phyloP scores from a whole-genome alignment of 1,140 invertebrate genomes.

The Pteromalus puparum region DNA sequence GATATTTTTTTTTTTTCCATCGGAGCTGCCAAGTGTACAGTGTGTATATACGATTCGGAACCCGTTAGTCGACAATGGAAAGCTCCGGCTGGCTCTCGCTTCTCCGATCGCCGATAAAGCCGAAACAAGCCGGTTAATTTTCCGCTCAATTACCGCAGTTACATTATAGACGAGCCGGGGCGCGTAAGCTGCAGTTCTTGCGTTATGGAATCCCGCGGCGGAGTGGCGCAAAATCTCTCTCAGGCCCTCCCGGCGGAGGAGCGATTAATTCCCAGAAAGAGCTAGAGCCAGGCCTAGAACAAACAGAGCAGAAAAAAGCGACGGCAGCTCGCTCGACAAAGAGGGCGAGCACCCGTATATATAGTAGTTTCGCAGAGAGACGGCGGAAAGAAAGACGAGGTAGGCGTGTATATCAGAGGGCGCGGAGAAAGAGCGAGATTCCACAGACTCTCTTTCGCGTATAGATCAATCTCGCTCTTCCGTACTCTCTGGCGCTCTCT shows the following conservation, averaged over 20 bases:
- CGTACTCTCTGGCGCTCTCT: background rate
- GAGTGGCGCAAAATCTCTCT: constrained; percentile 18
- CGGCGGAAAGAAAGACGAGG: constrained; percentile 9
- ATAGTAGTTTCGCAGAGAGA: constrained; percentile 7
- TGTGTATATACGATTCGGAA: background rate
- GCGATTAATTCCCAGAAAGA: constrained; percentile 26
- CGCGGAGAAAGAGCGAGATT: constrained; percentile 17
- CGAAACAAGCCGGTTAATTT: constrained; percentile 20
- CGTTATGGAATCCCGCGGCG: constrained; percentile 2
- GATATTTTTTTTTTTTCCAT: background rate
- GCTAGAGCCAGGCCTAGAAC: constrained; percentile 19
- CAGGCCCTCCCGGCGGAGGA: background rate
- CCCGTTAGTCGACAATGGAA: background rate
- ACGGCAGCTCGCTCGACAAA: background rate
- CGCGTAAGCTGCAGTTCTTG: background rate
- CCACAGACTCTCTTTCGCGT: background rate
- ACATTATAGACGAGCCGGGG: background rate
- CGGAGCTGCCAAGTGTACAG: background rate
- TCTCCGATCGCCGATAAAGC: background rate
- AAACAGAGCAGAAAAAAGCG: constrained; percentile 35
- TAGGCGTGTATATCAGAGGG: constrained; percentile 40
- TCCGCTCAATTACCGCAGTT: constrained; percentile 39
- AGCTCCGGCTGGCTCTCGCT: background rate
- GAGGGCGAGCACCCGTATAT: background rate
- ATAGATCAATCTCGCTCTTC: constrained; percentile 43